Base-by-base conservation (phyloP, 2,797 vertebrate species). In the Chrysolophus pictus region DNA sequence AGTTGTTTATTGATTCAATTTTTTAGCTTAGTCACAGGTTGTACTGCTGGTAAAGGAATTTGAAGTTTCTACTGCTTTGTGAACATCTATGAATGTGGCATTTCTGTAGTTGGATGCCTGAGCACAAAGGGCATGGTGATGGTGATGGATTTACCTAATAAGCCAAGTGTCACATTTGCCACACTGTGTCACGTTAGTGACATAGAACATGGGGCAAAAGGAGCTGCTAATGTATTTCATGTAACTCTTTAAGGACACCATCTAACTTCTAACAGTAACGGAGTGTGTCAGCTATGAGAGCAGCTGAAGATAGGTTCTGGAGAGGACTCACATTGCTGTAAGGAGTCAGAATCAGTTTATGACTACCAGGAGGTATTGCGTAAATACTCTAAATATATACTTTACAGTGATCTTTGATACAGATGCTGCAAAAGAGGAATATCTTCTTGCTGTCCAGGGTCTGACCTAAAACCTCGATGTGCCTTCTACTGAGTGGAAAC, bases 11-110 rank as follows among this genome's bases (percentile, higher is more conserved):
- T 88, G 93, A 92, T 91, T 87, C 29, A 17, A 0, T 2, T 76
- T 88, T 93, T 96, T 76, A 2, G 46, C 94, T 93, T 94, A 94
- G 92, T 95, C 89, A 93, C 68, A 88, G 62, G 65, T 82, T 95
- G 84, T 91, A 79, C 53, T 93, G 64, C 80, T 87, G 71, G 29
- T 44, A 84, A 82, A 94, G 68, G 80, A 90, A n/a, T 93, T 58
- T 91, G 70, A 92, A 84, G 90, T 87, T 86, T 92, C 44, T 88
- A 2, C 68, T 70, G 33, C 17, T 9, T 37, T 86, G 26, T 47
- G 56, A 87, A 55, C 44, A 33, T 76, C 21, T 84, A 71, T 86
- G 42, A 13, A 31, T 78, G 41, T 76, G 47, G 12, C 39, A 33
- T 74, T 93, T 88, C 70, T 86, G 47, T 68, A 56, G 64, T 72